These are phyloP conservation scores for Crenichthys baileyi DNA, from an alignment of 2,797 vertebrate genomes.

Conservation along the genomic window DNA sequence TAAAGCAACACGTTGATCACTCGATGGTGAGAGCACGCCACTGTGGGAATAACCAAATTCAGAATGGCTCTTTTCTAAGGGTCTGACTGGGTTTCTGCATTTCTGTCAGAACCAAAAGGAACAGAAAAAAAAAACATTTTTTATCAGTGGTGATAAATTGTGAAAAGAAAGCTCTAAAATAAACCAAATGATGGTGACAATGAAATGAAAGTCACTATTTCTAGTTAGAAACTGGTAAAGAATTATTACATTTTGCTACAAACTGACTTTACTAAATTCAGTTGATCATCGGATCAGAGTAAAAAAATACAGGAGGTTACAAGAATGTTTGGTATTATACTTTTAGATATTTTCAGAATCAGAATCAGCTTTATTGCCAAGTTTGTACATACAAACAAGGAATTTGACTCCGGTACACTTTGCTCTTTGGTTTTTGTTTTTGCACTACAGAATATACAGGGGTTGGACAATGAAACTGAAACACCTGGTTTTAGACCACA, in stretches of 20 bases:
- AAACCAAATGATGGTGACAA: not conserved
- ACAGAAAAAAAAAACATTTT: not conserved
- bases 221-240: not conserved
- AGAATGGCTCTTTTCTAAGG: not conserved
- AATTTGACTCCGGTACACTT: no score
- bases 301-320: not conserved
- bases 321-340: not conserved
- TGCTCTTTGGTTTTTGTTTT: no score
- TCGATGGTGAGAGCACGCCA: conserved; percentile 5
- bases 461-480: no score
- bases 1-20: conserved; percentile 8
- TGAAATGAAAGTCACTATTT: not conserved
- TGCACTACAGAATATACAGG: no score
- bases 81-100: not conserved
- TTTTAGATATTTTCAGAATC: no score
- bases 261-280: no score
- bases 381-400: no score
- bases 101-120: conserved; percentile 1
- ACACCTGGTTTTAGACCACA: no score
- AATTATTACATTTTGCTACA: no score
- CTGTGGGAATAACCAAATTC: not conserved
- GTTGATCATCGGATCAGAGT: not conserved
- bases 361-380: no score
- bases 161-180: not conserved
- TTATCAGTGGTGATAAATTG: not conserved